A percentile compares a stretch with the other conserved stretches of the same genome.
phyloP scores from a whole-genome alignment of 2,888 invertebrate species.

The Drosophila lacicola region DNA sequence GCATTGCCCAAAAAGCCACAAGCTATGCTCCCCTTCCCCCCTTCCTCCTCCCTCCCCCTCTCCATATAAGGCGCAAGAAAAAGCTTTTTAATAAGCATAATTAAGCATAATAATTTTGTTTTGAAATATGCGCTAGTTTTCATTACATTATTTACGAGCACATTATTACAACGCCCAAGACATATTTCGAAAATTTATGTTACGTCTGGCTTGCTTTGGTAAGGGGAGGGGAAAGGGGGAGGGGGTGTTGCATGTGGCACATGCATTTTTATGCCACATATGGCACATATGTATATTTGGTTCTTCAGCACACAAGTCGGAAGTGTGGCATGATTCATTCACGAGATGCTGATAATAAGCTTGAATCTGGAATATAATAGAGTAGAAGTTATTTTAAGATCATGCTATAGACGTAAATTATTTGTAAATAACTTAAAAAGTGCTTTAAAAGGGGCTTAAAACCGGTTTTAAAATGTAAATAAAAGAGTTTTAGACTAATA shows the following conservation, averaged over 20 bases:
- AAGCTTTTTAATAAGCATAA: constrained; percentile 71
- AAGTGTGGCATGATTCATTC: constrained; percentile 48
- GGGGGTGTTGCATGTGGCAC: constrained; percentile 16
- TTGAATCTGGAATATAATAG: not conserved
- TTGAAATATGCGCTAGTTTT: constrained; percentile 60
- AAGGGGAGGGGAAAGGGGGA: not conserved
- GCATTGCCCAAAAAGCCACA: constrained; percentile 24
- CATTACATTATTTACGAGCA: constrained; percentile 61
- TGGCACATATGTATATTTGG: constrained; percentile 15
- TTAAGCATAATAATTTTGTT: constrained; percentile 71
- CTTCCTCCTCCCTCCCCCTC: not conserved
- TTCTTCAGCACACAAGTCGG: constrained; percentile 21
- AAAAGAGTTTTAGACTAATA: too few species aligned
- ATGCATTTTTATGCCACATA: constrained; percentile 26
- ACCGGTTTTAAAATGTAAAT: too few species aligned
- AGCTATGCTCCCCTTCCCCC: not conserved
- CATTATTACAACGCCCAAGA: constrained; percentile 57
- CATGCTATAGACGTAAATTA: too few species aligned
- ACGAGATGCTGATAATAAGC: constrained; percentile 25
- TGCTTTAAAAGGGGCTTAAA: too few species aligned
- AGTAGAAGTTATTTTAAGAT: not conserved
- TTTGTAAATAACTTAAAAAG: too few species aligned
- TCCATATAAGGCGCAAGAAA: constrained; percentile 21
- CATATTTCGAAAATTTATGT: constrained; percentile 67
- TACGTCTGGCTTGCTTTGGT: not conserved